A percentile compares a stretch with the other conserved stretches of the same genome.
These are phyloP conservation scores for Burhinus oedicnemus DNA, from an alignment of 2,113 vertebrate genomes.

Conservation along the genomic window DNA sequence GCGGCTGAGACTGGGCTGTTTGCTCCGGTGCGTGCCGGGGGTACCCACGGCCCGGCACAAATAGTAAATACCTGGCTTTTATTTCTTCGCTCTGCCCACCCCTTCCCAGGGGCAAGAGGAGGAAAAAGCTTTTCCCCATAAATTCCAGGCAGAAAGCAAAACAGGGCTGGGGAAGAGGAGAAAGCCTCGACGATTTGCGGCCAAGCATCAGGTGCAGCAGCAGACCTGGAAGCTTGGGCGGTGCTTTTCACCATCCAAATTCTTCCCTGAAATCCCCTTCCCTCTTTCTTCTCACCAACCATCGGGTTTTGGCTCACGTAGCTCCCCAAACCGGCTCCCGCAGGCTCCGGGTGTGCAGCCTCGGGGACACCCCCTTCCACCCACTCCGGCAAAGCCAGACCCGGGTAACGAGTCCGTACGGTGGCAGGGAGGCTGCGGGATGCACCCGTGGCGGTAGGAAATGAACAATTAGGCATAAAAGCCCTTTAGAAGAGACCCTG, in stretches of 20 bases:
- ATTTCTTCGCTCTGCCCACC: neutral
- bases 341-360: neutral
- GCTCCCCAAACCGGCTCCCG: fast-evolving
- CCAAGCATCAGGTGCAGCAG: neutral
- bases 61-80: neutral
- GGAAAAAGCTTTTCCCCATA: neutral
- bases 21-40: fast-evolving
- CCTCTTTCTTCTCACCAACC: neutral
- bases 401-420: fast-evolving
- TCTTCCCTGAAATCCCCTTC: neutral
- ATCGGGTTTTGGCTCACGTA: fast-evolving
- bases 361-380: neutral
- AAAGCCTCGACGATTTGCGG: neutral
- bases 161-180: neutral
- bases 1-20: neutral
- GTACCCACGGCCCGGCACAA: neutral
- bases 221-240: neutral
- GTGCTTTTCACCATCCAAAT: neutral
- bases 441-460: neutral
- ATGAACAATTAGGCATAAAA: neutral
- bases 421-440: neutral
- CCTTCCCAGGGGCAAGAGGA: neutral
- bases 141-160: neutral
- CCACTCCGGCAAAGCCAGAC: neutral
- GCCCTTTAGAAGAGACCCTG: neutral